A percentile compares a stretch with the other conserved stretches of the same genome.
phyloP scores from a whole-genome alignment of 2,888 invertebrate genomes.

The Andrena marginata region DNA sequence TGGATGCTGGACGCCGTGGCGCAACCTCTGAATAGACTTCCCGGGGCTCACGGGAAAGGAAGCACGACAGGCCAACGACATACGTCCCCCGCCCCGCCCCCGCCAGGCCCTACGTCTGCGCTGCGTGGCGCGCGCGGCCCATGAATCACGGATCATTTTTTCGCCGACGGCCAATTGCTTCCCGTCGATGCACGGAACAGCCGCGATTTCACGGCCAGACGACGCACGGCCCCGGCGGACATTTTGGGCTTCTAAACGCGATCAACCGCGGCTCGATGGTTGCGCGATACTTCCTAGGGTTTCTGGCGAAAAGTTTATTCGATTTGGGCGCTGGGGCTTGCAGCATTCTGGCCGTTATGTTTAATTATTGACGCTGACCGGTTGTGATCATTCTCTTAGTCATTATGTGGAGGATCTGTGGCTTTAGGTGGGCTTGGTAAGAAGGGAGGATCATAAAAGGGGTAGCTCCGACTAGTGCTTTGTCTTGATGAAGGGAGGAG shows the following conservation, averaged over 20 bases:
- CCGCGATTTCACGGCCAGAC: not conserved
- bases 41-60: slow-evolving; percentile 74
- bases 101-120: slow-evolving; percentile 16
- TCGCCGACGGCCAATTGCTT: slow-evolving; percentile 62
- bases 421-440: no score
- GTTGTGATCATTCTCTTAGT: no score
- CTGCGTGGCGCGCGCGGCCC: slow-evolving; percentile 65
- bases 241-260: slow-evolving; percentile 8
- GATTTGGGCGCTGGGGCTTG: not conserved
- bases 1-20: slow-evolving; percentile 74
- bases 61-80: slow-evolving; percentile 74
- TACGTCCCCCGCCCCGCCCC: slow-evolving; percentile 67
- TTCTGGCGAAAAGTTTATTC: slow-evolving; percentile 1
- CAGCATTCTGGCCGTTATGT: no score
- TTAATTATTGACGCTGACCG: no score
- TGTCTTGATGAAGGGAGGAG: no score
- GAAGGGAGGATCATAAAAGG: no score
- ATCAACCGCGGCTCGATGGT: not conserved
- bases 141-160: slow-evolving; percentile 74
- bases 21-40: slow-evolving; percentile 77
- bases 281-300: slow-evolving; percentile 9
- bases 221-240: not conserved
- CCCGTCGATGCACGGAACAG: slow-evolving; percentile 29
- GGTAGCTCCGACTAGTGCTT: no score
- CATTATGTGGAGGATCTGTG: no score